A percentile compares a stretch with the other conserved stretches of the same genome.
These are phyloP conservation scores for Nicator chloris DNA, from an alignment of 2,113 vertebrate species.

Conservation along the genomic window DNA sequence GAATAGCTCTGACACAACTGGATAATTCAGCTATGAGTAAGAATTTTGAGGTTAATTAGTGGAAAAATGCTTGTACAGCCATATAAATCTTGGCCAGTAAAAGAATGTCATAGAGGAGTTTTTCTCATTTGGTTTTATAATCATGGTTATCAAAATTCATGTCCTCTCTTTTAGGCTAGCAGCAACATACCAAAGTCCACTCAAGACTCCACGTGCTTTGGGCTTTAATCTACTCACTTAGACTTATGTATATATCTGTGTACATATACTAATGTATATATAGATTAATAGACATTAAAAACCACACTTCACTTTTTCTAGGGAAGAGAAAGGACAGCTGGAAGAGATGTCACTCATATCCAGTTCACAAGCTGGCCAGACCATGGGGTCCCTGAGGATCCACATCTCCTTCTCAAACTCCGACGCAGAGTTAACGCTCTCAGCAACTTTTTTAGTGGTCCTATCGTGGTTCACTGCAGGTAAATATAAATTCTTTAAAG, in stretches of 20 bases:
- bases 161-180: neutral
- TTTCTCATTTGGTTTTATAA: neutral
- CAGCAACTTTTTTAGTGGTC: slow-evolving; percentile 95
- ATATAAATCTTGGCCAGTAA: neutral
- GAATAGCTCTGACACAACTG: neutral
- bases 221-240: neutral
- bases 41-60: neutral
- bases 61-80: neutral
- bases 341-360: slow-evolving; percentile 92
- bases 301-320: slow-evolving; percentile 3
- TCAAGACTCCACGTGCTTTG: neutral
- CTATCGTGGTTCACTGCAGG: slow-evolving; percentile 96
- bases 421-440: slow-evolving; percentile 89
- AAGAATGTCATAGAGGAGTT: neutral
- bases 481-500: neutral
- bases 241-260: too few species aligned
- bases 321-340: slow-evolving; percentile 82
- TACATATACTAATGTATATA: too few species aligned
- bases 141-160: neutral
- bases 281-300: neutral
- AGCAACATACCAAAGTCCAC: neutral
- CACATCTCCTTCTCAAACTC: slow-evolving; percentile 91
- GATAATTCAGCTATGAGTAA: neutral
- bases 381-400: slow-evolving; percentile 91
- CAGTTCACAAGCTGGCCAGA: slow-evolving; percentile 98